phyloP scores from a whole-genome alignment of 2,888 invertebrate species.

The Drosophila nr. medialis region DNA sequence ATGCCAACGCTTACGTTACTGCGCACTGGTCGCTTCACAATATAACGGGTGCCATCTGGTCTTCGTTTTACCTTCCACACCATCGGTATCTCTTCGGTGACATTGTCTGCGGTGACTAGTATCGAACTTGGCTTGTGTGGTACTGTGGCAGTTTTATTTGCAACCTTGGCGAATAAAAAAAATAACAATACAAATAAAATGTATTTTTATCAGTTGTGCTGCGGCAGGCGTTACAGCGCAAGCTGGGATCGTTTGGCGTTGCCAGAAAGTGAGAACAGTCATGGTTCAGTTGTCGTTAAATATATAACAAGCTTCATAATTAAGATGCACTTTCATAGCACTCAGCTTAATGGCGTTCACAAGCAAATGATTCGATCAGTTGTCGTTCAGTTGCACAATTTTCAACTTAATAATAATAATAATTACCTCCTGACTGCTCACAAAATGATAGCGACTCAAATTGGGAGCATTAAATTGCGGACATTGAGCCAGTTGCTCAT shows the following conservation, averaged over 20 bases:
- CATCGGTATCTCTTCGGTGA: constrained; percentile 84
- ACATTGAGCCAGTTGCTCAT: constrained; percentile 53
- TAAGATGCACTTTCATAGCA: too few species aligned
- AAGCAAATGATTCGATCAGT: background rate
- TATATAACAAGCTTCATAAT: background rate
- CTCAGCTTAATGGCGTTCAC: background rate
- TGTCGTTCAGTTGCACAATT: background rate
- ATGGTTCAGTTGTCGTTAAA: background rate
- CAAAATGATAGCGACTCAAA: constrained; percentile 87
- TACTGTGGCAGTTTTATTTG: constrained; percentile 44
- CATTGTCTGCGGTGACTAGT: constrained; percentile 42
- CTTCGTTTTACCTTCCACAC: constrained; percentile 92
- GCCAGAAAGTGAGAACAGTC: background rate
- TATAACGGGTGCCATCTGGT: constrained; percentile 91
- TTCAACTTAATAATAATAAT: background rate
- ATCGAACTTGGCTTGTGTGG: constrained; percentile 42
- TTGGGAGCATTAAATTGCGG: constrained; percentile 86
- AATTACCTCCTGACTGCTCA: constrained; percentile 86
- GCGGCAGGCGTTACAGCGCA: background rate
- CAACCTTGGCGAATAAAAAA: constrained; percentile 45
- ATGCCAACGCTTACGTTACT: constrained; percentile 89
- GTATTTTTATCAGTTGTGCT: background rate
- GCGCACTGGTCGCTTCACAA: constrained; percentile 89
- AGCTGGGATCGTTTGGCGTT: background rate
- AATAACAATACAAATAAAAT: background rate